Base-by-base conservation (phyloP, 2,113 vertebrate species). In the Pandion haliaetus region DNA sequence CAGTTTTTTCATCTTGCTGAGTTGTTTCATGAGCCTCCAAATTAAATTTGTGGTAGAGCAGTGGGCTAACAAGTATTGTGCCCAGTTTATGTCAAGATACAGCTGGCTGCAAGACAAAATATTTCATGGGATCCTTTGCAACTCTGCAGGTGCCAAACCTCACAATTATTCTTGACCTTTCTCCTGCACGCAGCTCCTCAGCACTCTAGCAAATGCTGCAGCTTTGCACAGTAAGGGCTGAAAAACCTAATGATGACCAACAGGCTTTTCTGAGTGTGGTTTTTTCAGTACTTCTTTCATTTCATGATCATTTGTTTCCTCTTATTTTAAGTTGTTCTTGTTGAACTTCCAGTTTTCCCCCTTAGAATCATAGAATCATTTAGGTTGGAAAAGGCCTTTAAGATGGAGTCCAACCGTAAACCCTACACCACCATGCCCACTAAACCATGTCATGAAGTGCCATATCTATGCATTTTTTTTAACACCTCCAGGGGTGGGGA, bases 1-100 rank as follows among this genome's bases (percentile, higher is more conserved):
- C 34, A 17, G 3, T 45, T 52, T 87, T 93, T n/a, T 86, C 28
- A 61, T 47, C 50, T 86, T 84, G 31, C 26, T 82, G 55, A 73
- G 42, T 15, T 83, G 31, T 78, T 82, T 84, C 36, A 14, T 28
- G n/a, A 92, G 42, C 14, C 45, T 92, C 54, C 63, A 92, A 59
- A 84, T 76, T 72, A 81, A 90, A 91, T 84, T n/a, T 61, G 52
- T 88, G 72, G n/a, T 78, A 81, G 47, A 86, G 28, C 61, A 86
- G 44, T 67, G 77, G 61, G 61, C 57, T 94, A 86, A 63, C 36
- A 69, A 76, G 47, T 9, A 61, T 55, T 65, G 16, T 95, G 61
- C 45, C 83, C 86, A 74, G 42, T 65, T 96, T 89, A 72, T 85
- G 65, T 76, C 76, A 95, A 65, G 88, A 84, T 93, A 88, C 38